Evolutionary conservation across 2,113 vertebrate species (phyloP).

Genomic region (Rhinopomastus cyanomelas): DNA sequence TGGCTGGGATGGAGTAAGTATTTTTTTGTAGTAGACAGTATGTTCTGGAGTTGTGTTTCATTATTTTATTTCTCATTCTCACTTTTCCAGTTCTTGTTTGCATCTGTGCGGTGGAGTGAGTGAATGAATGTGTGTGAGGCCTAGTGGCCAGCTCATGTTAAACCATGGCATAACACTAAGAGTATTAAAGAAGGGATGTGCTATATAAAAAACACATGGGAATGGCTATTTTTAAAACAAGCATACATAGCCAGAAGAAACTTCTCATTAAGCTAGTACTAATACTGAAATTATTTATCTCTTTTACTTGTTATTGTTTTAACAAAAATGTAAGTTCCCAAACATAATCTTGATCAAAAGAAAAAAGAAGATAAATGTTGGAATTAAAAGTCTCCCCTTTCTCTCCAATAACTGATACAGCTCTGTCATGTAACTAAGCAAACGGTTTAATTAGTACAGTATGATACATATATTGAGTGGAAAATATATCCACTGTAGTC

Average conservation of each 20-base stretch:
- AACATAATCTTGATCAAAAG: neutral
- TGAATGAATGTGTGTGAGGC: fast-evolving
- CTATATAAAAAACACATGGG: neutral
- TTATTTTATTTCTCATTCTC: neutral
- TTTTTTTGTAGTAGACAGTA: neutral
- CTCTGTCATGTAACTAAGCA: fast-evolving
- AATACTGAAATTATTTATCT: no score
- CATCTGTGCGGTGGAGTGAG: fast-evolving
- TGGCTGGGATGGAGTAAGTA: neutral
- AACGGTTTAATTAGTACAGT: neutral
- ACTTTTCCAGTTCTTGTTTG: neutral
- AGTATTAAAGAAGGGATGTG: neutral
- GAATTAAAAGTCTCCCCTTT: neutral
- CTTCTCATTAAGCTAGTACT: neutral
- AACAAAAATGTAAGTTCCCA: neutral
- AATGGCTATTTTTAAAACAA: neutral
- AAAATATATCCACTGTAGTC: neutral
- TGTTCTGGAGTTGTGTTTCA: neutral
- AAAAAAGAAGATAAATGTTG: neutral
- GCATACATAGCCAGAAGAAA: fast-evolving
- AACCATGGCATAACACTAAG: fast-evolving
- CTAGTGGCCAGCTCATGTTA: neutral
- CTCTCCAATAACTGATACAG: neutral
- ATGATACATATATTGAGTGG: neutral
- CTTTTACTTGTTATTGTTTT: neutral